Conservation (phyloP, 2,888 invertebrate species). For the Caenorhabditis uteleia region DNA sequence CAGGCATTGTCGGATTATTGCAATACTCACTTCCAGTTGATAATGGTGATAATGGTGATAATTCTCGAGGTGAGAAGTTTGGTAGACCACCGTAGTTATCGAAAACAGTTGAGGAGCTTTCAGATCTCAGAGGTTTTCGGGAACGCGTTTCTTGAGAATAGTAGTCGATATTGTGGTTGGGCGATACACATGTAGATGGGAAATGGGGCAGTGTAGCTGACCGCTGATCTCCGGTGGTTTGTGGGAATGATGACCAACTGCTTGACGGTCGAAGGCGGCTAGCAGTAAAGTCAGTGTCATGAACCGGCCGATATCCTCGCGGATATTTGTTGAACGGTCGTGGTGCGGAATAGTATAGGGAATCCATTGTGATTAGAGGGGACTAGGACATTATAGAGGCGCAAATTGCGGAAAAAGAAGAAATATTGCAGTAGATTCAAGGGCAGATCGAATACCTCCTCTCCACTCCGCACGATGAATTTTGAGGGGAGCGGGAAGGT, state of each 20-base stretch:
- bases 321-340: slow-evolving; percentile 49
- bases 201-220: slow-evolving; percentile 35
- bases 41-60: slow-evolving; percentile 37
- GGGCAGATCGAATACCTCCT: too few relatives aligned
- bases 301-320: slow-evolving; percentile 46
- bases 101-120: slow-evolving; percentile 35
- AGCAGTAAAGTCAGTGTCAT: slow-evolving; percentile 8
- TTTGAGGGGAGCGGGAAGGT: too few relatives aligned
- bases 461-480: too few relatives aligned
- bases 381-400: slow-evolving; percentile 10
- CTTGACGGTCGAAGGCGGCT: slow-evolving; percentile 30
- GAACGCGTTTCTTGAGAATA: slow-evolving; percentile 21
- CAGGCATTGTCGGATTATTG: slow-evolving; percentile 16
- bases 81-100: slow-evolving; percentile 17
- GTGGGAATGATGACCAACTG: slow-evolving; percentile 44
- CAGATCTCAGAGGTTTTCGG: slow-evolving; percentile 29
- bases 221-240: slow-evolving; percentile 34
- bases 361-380: slow-evolving; percentile 34
- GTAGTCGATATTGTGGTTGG: slow-evolving; percentile 17
- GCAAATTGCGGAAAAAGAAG: slow-evolving; percentile 7
- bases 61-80: slow-evolving; percentile 27
- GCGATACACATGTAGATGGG: slow-evolving; percentile 35
- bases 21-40: slow-evolving; percentile 37
- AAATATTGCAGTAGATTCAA: slow-evolving; percentile 33
- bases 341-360: slow-evolving; percentile 42